Conservation (phyloP, 2,113 vertebrate genomes). For the Morphnarchus princeps region DNA sequence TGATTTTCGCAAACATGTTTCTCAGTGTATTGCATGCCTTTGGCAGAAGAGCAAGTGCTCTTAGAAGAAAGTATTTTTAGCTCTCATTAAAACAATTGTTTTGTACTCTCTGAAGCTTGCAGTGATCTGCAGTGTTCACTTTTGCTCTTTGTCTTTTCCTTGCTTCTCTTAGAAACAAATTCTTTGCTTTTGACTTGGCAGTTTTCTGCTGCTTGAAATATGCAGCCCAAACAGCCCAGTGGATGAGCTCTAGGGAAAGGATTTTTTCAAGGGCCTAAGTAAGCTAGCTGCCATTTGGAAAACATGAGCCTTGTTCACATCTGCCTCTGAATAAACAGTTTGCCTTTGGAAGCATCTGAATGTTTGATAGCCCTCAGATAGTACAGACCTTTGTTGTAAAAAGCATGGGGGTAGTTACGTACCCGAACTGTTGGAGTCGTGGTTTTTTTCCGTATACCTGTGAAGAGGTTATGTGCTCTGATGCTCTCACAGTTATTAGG, state of each 20-base stretch:
- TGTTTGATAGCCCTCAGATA: neutral
- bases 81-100: neutral
- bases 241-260: neutral
- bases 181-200: neutral
- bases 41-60: neutral
- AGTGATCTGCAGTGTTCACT: neutral
- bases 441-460: neutral
- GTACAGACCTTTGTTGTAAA: neutral
- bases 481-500: neutral
- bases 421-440: neutral
- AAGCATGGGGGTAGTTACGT: neutral
- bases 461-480: neutral
- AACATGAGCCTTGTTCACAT: neutral
- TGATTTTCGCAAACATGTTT: neutral
- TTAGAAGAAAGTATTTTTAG: conserved; percentile 15
- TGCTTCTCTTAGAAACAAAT: neutral
- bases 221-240: neutral
- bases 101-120: neutral
- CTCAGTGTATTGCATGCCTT: neutral
- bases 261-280: neutral
- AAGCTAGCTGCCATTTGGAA: neutral
- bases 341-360: neutral
- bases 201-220: neutral
- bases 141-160: neutral
- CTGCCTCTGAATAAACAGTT: neutral